A percentile compares a stretch with the other conserved stretches of the same genome.
Evolutionary conservation across 2,888 invertebrate genomes (phyloP).

Genomic region (Heliconius erato): DNA sequence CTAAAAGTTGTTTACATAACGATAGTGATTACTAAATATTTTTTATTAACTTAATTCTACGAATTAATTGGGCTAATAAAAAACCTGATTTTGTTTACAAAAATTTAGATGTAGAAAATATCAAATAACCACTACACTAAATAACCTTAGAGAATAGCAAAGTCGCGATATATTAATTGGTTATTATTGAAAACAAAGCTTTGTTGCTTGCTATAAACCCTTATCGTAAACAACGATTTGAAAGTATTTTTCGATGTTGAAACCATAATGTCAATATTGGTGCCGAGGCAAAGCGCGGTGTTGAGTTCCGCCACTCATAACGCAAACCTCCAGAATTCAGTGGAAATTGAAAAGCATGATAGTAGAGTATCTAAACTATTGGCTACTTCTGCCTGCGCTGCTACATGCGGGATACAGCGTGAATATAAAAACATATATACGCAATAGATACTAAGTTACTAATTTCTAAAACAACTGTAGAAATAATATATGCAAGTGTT

Average conservation of each 20-base stretch:
- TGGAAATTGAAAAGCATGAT: no score
- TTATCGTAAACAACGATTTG: neutral
- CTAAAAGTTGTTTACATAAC: neutral
- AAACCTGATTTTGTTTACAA: neutral
- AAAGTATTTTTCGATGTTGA: neutral
- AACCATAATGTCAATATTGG: neutral
- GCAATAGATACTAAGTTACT: no score
- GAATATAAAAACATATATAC: no score
- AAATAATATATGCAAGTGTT: neutral
- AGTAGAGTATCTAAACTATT: no score
- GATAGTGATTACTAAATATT: neutral
- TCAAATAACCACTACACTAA: no score
- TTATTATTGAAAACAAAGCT: neutral
- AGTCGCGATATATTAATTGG: neutral
- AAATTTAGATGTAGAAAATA: neutral
- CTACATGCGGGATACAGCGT: no score
- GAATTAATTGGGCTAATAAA: neutral
- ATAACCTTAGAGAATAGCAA: neutral
- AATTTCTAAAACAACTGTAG: neutral
- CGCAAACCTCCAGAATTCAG: no score
- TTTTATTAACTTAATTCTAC: neutral
- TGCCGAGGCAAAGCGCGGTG: no score
- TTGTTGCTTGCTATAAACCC: neutral
- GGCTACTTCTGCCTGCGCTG: no score
- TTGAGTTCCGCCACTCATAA: no score